Evolutionary conservation across 2,888 invertebrate genomes (phyloP), one percentile per base, ranked within the genome.

Genomic region (Philonicus albiceps): DNA sequence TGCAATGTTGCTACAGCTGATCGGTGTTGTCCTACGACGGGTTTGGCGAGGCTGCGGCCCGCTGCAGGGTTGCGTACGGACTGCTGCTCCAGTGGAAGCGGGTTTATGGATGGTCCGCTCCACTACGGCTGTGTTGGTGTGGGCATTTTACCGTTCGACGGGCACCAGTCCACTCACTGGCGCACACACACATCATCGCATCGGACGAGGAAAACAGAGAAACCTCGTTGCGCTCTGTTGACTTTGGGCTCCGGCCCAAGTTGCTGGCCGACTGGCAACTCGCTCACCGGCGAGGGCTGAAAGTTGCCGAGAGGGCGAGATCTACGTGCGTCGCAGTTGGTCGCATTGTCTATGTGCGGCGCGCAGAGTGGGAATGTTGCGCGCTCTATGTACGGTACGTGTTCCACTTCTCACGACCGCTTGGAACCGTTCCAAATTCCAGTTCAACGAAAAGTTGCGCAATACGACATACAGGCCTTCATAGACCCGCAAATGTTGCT

Each of bases 1-100:
- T 30, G n/a, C 31, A 81, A 81, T 81, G 80, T 81, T 81, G 80
- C 80, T 81, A 81, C 80, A 81, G 80, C 80, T 81, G 80, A 81
- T 81, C 55, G 31, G 16, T 81, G 53, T 53, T 53, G 80, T 53
- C 40, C 31, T 31, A 43, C 22, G 37, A 37, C 40, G 40, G 74
- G 27, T 31, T 74, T 74, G 3, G 74, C 74, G 64, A 64, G 27
- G 64, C 64, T 64, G 13, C 16, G 31, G 27, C 13, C 31, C 34
- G 74, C 74, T 74, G 74, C 74, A 40, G 40, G 76, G 40, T 22
- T 76, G 76, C 13, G 2, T n/a, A 53, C 19, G 22, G 2, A 11
- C 64, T 11, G 64, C 64, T 27, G 40, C 64, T 64, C 64, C 64
- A 64, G n/a, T 64, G 81, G 64, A 37, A 31, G 34, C 19, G 34